Base-by-base conservation (phyloP, 2,888 invertebrate genomes). In the Zootermopsis nevadensis region DNA sequence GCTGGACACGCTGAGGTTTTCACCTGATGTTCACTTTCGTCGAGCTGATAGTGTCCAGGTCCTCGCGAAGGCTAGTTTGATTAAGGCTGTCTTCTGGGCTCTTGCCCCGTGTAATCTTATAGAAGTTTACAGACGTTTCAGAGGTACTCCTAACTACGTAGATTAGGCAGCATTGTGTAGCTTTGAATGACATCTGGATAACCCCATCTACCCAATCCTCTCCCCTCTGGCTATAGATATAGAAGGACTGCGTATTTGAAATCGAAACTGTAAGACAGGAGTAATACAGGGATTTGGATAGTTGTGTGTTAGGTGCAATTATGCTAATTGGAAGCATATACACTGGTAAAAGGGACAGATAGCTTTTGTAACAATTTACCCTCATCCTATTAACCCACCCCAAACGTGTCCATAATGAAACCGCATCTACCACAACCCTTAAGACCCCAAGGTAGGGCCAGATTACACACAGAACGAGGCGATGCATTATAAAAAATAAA, bases 321-420 rank as follows among this genome's bases (percentile, higher is more conserved):
- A 74, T 74, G 74, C 38, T 74, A 74, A 74, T 74, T 74, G 38
- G 38, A 74, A 38, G 24, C 42, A n/a, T 19, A n/a, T 74, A 35
- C 38, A n/a, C 31, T 22, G 22, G 22, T 33, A 30, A 69, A 69
- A 27, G 60, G 60, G 60, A 60, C 48, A 27, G 27, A 60, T 60
- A 27, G 60, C n/a, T 60, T 60, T 60, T 60, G 60, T 60, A 60
- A 60, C 27, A 27, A 27, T 27, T 48, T 48, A 66, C 66, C 60
- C n/a, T 66, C 10, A 66, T 66, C 30, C n/a, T 66, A n/a, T 66
- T 66, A 66, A 69, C 22, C 38, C 38, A 38, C n/a, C 74, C 27
- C 74, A 15, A 42, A 42, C 74, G 33, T 22, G 19, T 42, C 42
- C 19, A 2, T 33, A 74, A 74, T 35, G 2, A 74, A 74, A 1